These are phyloP conservation scores for Malurus leucopterus DNA, from an alignment of 2,797 vertebrate species.

Conservation along the genomic window DNA sequence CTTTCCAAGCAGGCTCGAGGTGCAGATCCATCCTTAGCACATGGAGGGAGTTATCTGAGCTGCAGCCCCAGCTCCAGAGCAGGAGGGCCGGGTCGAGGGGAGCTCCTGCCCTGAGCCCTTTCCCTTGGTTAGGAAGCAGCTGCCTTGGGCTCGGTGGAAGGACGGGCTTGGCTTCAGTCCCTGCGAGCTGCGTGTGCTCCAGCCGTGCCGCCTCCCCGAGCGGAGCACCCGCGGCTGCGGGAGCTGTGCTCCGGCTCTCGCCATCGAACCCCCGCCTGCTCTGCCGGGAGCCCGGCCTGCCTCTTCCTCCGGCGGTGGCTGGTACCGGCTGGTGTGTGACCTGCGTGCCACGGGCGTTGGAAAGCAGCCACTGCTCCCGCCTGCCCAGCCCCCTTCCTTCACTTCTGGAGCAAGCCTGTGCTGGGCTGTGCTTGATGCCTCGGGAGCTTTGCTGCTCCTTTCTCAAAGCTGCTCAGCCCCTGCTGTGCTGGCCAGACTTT, in stretches of 20 bases:
- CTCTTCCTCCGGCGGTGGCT: background rate
- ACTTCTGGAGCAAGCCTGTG: conserved; percentile 2
- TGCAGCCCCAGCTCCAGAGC: background rate
- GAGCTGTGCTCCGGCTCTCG: background rate
- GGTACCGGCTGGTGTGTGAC: conserved; percentile 34
- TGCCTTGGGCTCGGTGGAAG: background rate
- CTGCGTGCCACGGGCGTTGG: background rate
- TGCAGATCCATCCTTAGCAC: background rate
- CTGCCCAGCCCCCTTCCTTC: conserved; percentile 9
- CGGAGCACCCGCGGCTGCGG: background rate
- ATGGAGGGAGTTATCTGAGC: background rate
- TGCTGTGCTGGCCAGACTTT: conserved; percentile 25
- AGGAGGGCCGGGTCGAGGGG: background rate
- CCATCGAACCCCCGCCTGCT: background rate
- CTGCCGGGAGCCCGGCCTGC: background rate
- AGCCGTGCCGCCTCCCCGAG: background rate
- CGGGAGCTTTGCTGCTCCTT: conserved; percentile 1
- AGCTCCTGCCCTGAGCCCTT: background rate
- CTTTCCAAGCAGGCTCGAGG: background rate
- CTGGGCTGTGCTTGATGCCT: conserved; percentile 38
- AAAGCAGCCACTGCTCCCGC: background rate
- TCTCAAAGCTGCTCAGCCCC: background rate
- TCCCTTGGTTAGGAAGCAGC: background rate
- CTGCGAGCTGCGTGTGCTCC: background rate
- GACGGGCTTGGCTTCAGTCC: background rate